Conservation (phyloP, 2,113 vertebrate species). For the Alosa alosa region DNA sequence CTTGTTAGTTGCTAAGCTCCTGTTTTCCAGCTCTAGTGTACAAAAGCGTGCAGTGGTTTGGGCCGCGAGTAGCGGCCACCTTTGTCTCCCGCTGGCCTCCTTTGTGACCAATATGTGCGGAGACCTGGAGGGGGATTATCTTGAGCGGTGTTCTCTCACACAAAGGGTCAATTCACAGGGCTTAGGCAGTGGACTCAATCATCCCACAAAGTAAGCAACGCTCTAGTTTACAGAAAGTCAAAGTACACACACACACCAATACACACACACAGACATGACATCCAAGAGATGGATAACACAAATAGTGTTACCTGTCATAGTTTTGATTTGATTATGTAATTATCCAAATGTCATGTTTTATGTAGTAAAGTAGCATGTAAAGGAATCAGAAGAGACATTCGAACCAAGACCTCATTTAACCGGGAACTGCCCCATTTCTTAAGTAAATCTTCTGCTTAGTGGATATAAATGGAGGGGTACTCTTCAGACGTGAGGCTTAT, state of each 20-base stretch:
- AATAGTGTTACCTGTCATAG: neutral
- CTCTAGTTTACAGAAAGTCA: neutral
- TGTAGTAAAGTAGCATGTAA: neutral
- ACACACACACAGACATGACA: neutral
- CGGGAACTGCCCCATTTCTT: slow-evolving; percentile 41
- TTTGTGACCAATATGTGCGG: slow-evolving; percentile 32
- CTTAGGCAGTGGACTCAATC: slow-evolving; percentile 37
- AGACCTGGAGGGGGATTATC: slow-evolving; percentile 54
- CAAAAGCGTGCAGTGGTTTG: slow-evolving; percentile 65
- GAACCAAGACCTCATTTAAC: slow-evolving; percentile 13
- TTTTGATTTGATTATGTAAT: neutral
- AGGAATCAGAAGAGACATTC: neutral
- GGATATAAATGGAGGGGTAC: slow-evolving; percentile 39
- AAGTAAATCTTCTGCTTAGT: slow-evolving; percentile 46
- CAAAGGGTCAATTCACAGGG: slow-evolving; percentile 47
- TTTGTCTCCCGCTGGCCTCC: slow-evolving; percentile 39
- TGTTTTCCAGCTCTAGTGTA: slow-evolving; percentile 56
- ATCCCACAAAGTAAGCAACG: neutral
- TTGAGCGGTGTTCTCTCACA: slow-evolving; percentile 46
- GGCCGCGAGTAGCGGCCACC: slow-evolving; percentile 19
- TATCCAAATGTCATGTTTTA: neutral
- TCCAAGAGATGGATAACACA: neutral
- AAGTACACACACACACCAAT: neutral
- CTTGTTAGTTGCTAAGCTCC: slow-evolving; percentile 26
- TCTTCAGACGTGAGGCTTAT: slow-evolving; percentile 46